These are phyloP conservation scores for Rhagoletis zephyria DNA, from an alignment of 1,140 invertebrate species.

Conservation along the genomic window DNA sequence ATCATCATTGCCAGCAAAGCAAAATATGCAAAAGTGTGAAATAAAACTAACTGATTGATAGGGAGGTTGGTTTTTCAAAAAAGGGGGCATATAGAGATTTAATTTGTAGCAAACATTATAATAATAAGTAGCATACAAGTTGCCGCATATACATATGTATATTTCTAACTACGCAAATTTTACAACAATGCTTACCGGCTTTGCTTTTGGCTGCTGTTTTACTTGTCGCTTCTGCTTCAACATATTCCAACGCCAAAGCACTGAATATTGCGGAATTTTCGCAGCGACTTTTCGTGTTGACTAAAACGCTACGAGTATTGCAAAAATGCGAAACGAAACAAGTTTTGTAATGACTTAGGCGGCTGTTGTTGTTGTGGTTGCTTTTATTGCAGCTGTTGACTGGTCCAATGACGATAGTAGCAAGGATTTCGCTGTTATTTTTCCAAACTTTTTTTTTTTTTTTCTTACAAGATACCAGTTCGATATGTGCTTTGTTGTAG, in stretches of 20 bases:
- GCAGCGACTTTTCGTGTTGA: background rate
- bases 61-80: background rate
- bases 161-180: slow-evolving; percentile 2
- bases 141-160: no score
- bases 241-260: slow-evolving; percentile 64
- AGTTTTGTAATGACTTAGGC: no score
- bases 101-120: no score
- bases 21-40: slow-evolving; percentile 18
- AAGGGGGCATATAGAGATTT: no score
- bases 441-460: no score
- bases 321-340: background rate
- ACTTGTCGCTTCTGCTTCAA: slow-evolving; percentile 72
- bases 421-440: background rate
- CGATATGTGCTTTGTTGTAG: background rate
- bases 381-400: background rate
- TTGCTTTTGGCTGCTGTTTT: slow-evolving; percentile 72
- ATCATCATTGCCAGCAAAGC: background rate
- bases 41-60: background rate
- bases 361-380: background rate
- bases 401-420: background rate
- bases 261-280: slow-evolving; percentile 57
- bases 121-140: no score
- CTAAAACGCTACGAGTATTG: background rate
- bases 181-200: slow-evolving; percentile 68
- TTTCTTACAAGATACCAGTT: background rate